These are phyloP conservation scores for Ophioninae sp. DNA, from an alignment of 2,888 invertebrate species.

Conservation along the genomic window DNA sequence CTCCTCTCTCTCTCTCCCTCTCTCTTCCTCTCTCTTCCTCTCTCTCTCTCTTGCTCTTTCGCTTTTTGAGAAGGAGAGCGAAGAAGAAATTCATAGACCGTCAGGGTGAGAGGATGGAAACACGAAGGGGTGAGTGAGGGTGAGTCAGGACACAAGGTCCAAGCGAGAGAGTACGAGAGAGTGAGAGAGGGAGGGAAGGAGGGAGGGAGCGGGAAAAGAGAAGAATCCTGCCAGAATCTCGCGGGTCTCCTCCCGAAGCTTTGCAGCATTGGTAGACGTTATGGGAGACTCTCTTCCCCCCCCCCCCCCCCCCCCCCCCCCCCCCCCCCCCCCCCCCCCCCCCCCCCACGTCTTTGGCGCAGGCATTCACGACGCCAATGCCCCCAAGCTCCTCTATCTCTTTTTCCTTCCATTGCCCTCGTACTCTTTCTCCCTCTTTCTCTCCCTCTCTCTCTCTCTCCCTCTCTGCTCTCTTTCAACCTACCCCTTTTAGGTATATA, in stretches of 20 bases:
- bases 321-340: neutral
- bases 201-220: constrained; percentile 22
- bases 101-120: constrained; percentile 56
- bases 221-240: constrained; percentile 64
- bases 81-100: constrained; percentile 54
- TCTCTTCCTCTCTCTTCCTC: neutral
- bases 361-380: constrained; percentile 56
- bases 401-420: constrained; percentile 43
- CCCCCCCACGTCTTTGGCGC: constrained; percentile 23
- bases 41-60: constrained; percentile 57
- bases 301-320: neutral
- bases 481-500: constrained; percentile 2
- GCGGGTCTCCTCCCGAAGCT: constrained; percentile 63
- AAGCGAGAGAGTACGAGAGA: constrained; percentile 23
- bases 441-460: constrained; percentile 46
- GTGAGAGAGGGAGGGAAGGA: neutral
- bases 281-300: constrained; percentile 49
- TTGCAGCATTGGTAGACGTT: constrained; percentile 44
- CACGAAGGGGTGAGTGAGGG: constrained; percentile 48
- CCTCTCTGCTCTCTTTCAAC: constrained; percentile 36
- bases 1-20: constrained; percentile 22
- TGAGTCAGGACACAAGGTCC: constrained; percentile 25
- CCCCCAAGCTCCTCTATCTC: constrained; percentile 55
- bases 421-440: constrained; percentile 35
- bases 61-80: constrained; percentile 44